Evolutionary conservation across 2,113 vertebrate genomes (phyloP), one percentile per base, ranked within the genome.

Genomic region (Synodontis membranacea): DNA sequence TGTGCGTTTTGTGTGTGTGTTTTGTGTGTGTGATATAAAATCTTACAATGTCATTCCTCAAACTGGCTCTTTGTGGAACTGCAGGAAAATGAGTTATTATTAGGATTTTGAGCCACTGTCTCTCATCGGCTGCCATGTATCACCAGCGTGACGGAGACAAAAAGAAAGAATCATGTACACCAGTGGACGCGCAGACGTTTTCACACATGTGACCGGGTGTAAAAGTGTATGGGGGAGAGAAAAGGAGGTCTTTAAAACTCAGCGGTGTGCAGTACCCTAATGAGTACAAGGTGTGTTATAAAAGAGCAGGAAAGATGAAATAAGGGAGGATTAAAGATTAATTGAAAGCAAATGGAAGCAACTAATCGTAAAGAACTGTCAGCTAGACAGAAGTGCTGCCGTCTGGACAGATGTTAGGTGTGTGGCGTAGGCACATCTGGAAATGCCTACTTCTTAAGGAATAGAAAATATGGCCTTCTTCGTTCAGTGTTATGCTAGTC

Each of bases 261-360:
- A 42, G 54, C 54, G 28, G 10, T 81, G 12, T 60, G 23, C 54
- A 25, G 34, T 25, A 11, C 14, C 37, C 10, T 81, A 81, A 81
- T 60, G 56, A 81, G 37, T 60, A 60, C 54, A 81, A 8, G 44
- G 54, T 81, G 79, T 81, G 79, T 44, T 81, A 37, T 62, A 60
- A 81, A 81, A 62, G 80, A 31, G 80, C 80, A 82, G 80, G 80
- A 82, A 62, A 44, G 56, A 64, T 82, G 39, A 62, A 82, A 82
- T 46, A 62, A 56, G 52, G 31, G 39, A 19, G 52, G 60, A 60
- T 81, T 60, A 81, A 60, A 17, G 21, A 81, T 60, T 81, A 60
- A 58, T 42, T 60, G 37, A 60, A 81, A 39, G 37, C 54, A 60
- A 81, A 81, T 81, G 54, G 31, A 56, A 80, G 31, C 50, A 34